Base-by-base conservation (phyloP, 2,797 vertebrate species). In the Lemur catta region DNA sequence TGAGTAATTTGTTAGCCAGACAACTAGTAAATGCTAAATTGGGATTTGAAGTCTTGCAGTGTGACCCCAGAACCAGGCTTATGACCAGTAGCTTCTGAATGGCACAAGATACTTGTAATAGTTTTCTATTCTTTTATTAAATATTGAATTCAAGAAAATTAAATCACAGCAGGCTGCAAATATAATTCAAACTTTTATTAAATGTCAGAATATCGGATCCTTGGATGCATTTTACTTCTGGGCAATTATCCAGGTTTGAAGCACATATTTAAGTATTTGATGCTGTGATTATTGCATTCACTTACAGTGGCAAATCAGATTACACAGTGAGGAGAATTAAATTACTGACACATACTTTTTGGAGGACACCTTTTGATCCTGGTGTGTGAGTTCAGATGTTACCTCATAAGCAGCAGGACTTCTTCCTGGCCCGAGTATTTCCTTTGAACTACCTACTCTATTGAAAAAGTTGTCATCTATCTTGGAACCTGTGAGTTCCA, bases 171-270 rank as follows among this genome's bases (percentile, higher is more conserved):
- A 85, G 80, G 89, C 79, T 94, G 76, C 41, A 97, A 97, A 97
- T 97, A 96, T 96, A 97, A 97, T 97, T 97, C 95, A 95, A 94
- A 97, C 86, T 97, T 97, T 97, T 97, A 97, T 97, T 97, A 98
- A 97, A 97, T 97, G 97, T 96, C 96, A 98, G 96, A 95, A 97
- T 97, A 97, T 95, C 10, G 13, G 80, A 95, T 97, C 84, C 52
- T 97, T 96, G 94, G 94, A 92, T 97, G 50, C 41, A 48, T 97
- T 96, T 97, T 93, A 86, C 75, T 97, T 94, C 97, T 97, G 97
- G 98, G 98, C 96, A 94, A 78, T 95, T 95, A 96, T 97, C 96
- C 97, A 96, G 94, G 69, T 93, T 90, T 65, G 81, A 90, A 89
- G 94, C 92, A 76, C 93, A 82, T 91, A 96, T 97, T 97, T 94